Conservation (phyloP, 2,797 vertebrate species). For the Aldrovandia affinis region DNA sequence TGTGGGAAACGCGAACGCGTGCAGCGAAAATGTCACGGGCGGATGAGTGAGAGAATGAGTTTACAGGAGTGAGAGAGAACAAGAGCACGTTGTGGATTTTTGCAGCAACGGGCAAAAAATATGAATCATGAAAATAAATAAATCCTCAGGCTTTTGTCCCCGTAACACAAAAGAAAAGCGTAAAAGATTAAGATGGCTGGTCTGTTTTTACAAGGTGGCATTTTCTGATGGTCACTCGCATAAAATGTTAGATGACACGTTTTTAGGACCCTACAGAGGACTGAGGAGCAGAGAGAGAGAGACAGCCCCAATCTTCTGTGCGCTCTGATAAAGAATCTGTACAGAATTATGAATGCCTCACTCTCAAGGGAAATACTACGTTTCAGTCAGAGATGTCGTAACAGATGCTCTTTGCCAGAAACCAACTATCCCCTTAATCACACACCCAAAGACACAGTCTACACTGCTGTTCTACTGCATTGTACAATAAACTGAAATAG, state of each 20-base stretch:
- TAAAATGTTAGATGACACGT: neutral
- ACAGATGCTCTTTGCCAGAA: neutral
- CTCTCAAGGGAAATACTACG: neutral
- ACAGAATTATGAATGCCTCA: neutral
- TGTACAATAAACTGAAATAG: no score
- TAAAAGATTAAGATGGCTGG: no score
- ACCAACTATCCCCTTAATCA: neutral
- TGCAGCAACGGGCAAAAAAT: neutral
- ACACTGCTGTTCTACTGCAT: no score
- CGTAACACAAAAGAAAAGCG: neutral
- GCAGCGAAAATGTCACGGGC: neutral
- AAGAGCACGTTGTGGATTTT: neutral
- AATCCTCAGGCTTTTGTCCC: neutral
- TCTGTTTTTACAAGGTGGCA: no score
- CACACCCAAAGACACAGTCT: neutral
- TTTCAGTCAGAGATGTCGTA: neutral
- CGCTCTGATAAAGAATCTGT: neutral
- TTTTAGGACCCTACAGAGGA: neutral
- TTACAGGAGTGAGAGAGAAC: no score
- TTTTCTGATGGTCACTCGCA: no score
- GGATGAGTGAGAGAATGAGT: neutral
- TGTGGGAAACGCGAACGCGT: neutral
- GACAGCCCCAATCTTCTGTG: neutral
- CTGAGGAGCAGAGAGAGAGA: neutral
- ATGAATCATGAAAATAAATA: no score